Evolutionary conservation across 1,140 invertebrate genomes (phyloP).

Genomic region (Caenorhabditis inopinata): DNA sequence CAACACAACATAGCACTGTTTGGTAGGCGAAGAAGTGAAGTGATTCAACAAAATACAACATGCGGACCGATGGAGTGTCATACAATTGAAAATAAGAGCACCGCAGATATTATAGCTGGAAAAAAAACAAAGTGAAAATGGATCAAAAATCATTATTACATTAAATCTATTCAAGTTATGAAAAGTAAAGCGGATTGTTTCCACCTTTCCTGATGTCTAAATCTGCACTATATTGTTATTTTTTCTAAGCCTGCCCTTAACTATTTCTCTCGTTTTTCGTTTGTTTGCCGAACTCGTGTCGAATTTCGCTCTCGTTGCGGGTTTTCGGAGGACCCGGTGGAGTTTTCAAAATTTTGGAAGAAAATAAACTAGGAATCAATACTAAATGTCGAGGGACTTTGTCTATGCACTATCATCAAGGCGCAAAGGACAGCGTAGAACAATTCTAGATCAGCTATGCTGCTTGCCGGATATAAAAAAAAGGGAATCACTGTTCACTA

Average conservation of each 20-base stretch:
- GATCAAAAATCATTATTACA: background rate
- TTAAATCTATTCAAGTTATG: too few species aligned
- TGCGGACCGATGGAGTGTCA: background rate
- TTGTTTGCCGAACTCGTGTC: constrained; percentile 30
- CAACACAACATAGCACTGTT: background rate
- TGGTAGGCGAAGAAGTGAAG: background rate
- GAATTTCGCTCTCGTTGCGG: constrained; percentile 13
- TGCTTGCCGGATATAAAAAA: too few species aligned
- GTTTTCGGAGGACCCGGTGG: background rate
- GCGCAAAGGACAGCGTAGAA: too few species aligned
- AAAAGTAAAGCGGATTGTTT: background rate
- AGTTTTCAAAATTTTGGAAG: background rate
- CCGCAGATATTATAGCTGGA: background rate
- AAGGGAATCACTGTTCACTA: too few species aligned
- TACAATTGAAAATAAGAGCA: background rate
- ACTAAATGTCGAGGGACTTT: background rate
- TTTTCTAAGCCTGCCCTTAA: background rate
- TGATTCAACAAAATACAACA: background rate
- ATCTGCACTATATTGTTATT: background rate
- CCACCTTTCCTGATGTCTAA: background rate
- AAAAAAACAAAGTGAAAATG: too few species aligned
- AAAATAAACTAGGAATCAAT: background rate
- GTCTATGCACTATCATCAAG: too few species aligned
- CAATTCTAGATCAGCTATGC: too few species aligned
- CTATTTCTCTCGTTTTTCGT: constrained; percentile 1